Percentiles rank a stretch among this genome's conserved stretches.
Conservation (phyloP, 2,113 vertebrate species). For the Hydrochoerus hydrochaeris region DNA sequence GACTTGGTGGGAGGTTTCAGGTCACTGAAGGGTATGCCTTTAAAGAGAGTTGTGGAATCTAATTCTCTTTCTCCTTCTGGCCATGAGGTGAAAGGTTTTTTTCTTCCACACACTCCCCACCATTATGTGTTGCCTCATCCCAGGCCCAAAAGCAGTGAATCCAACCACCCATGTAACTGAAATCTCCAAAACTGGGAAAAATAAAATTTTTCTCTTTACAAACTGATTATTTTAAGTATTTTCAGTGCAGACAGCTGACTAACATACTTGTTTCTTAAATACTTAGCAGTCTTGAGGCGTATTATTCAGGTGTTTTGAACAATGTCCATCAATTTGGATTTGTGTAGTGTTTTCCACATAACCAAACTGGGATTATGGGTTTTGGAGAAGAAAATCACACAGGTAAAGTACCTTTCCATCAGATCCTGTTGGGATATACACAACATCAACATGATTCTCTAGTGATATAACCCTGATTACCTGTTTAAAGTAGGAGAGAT, state of each 20-base stretch:
- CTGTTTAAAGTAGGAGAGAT: not conserved
- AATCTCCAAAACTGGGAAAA: not conserved
- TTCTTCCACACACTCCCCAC: not conserved
- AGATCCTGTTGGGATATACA: not conserved
- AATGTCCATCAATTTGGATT: not conserved
- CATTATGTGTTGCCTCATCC: not conserved
- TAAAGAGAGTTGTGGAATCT: not conserved
- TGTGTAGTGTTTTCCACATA: not conserved
- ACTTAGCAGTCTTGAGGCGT: not conserved
- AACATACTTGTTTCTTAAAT: not conserved
- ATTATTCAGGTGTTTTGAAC: not conserved
- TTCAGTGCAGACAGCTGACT: not conserved
- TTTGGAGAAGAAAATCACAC: not conserved
- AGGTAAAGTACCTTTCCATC: conserved; percentile 3
- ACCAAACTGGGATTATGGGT: not conserved
- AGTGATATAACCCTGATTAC: not conserved
- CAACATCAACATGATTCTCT: not conserved
- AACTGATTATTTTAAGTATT: not conserved
- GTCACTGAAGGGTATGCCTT: not conserved
- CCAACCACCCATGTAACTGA: not conserved
- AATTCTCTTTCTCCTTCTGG: not conserved
- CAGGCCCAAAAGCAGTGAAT: not conserved
- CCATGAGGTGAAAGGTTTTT: not conserved
- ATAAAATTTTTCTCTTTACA: not conserved
- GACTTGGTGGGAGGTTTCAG: not conserved